These are phyloP conservation scores for Escarpia spicata DNA, from an alignment of 2,888 invertebrate species.

Conservation along the genomic window DNA sequence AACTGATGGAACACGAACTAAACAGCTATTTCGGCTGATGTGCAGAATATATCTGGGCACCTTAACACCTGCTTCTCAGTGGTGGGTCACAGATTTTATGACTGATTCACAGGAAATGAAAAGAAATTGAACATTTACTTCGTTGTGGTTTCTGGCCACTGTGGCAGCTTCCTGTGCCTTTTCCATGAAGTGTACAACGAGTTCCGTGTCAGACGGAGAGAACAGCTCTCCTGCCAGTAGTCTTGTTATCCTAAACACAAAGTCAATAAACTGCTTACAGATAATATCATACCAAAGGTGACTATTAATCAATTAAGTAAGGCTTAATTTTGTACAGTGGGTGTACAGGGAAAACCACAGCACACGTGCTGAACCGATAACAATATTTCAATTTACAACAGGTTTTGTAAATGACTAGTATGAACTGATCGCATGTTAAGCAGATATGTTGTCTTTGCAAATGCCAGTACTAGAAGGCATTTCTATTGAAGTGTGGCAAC, in stretches of 20 bases:
- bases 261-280: neutral
- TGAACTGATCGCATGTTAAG: too few relatives aligned
- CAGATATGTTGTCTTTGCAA: too few relatives aligned
- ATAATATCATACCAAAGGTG: conserved; percentile 11
- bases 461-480: too few relatives aligned
- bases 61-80: too few relatives aligned
- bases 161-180: conserved; percentile 43
- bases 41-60: too few relatives aligned
- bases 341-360: neutral
- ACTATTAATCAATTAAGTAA: neutral
- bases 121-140: neutral
- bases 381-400: neutral
- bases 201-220: conserved; percentile 37
- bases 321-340: neutral
- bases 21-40: too few relatives aligned
- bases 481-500: too few relatives aligned
- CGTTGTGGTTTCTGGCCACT: neutral
- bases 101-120: neutral
- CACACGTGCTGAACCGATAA: neutral
- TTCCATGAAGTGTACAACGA: conserved; percentile 45
- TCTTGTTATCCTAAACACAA: conserved; percentile 44
- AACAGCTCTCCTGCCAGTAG: conserved; percentile 48
- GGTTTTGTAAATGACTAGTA: too few relatives aligned
- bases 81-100: too few relatives aligned
- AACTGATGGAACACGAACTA: too few relatives aligned